These are phyloP conservation scores for Pantherophis guttatus DNA, from an alignment of 2,113 vertebrate genomes.

Conservation along the genomic window DNA sequence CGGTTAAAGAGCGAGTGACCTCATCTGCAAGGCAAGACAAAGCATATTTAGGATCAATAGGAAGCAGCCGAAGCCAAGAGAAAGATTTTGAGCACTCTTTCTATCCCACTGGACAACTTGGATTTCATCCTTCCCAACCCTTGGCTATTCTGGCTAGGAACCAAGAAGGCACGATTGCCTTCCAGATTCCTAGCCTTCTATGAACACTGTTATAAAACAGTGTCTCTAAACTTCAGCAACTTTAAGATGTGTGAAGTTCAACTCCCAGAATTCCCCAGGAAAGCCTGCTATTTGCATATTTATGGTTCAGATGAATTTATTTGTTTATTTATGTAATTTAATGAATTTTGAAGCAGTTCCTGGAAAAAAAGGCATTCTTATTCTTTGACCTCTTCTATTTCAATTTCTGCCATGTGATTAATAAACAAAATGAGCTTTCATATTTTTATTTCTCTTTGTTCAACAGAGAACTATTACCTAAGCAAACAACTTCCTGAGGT, in stretches of 20 bases:
- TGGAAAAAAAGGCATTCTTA: background rate
- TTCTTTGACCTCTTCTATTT: background rate
- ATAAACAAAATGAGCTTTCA: background rate
- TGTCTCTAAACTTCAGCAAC: background rate
- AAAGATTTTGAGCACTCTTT: background rate
- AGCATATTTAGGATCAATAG: background rate
- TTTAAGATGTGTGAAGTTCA: background rate
- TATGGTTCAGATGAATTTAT: background rate
- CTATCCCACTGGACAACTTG: background rate
- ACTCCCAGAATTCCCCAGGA: background rate
- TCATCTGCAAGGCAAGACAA: conserved; percentile 71
- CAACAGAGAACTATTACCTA: background rate
- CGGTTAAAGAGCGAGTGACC: conserved; percentile 60
- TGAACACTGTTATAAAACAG: background rate
- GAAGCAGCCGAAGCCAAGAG: background rate
- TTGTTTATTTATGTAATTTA: background rate
- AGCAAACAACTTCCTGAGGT: background rate
- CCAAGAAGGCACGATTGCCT: background rate
- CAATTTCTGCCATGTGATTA: background rate
- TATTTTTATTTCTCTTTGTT: background rate
- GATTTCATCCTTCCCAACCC: background rate
- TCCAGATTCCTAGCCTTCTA: background rate
- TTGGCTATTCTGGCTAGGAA: background rate
- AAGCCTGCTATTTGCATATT: background rate
- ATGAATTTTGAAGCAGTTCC: background rate